phyloP scores from a whole-genome alignment of 2,888 invertebrate species.

The Luperina testacea region DNA sequence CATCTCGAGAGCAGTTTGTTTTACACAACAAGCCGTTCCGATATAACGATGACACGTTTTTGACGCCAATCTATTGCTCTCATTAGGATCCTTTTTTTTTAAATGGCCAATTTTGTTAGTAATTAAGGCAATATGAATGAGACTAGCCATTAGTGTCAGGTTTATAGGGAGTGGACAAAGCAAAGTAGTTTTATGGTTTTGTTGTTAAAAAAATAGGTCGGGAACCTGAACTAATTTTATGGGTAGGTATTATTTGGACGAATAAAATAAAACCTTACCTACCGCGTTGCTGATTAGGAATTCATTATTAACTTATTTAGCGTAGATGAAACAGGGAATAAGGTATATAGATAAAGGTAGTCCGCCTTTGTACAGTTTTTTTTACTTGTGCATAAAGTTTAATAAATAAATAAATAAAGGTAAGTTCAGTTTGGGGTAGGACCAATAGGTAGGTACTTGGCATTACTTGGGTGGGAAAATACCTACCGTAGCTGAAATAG shows the following conservation, averaged over 20 bases:
- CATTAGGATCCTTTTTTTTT: constrained; percentile 72
- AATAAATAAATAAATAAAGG: too few species aligned
- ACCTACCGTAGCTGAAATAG: neutral
- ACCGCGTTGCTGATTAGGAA: constrained; percentile 26
- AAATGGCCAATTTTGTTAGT: constrained; percentile 59
- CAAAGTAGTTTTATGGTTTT: constrained; percentile 27
- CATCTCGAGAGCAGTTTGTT: constrained; percentile 84
- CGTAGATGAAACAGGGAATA: neutral
- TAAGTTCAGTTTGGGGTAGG: neutral
- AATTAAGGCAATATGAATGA: constrained; percentile 63
- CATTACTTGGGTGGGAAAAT: neutral
- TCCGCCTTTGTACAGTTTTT: too few species aligned
- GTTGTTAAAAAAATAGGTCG: constrained; percentile 1
- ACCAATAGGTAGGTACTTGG: neutral
- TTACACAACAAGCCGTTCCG: constrained; percentile 84
- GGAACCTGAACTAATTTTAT: constrained; percentile 42
- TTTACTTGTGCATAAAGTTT: too few species aligned
- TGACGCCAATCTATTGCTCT: constrained; percentile 76
- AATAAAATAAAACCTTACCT: constrained; percentile 32
- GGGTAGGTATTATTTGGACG: constrained; percentile 14
- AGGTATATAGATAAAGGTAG: too few species aligned
- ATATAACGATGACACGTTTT: constrained; percentile 80
- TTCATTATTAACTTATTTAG: neutral
- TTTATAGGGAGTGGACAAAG: constrained; percentile 45
- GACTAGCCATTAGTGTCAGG: constrained; percentile 60